Evolutionary conservation across 1,140 invertebrate species (phyloP), one percentile per base, ranked within the genome.

Genomic region (Tetranychus cinnabarinus): DNA sequence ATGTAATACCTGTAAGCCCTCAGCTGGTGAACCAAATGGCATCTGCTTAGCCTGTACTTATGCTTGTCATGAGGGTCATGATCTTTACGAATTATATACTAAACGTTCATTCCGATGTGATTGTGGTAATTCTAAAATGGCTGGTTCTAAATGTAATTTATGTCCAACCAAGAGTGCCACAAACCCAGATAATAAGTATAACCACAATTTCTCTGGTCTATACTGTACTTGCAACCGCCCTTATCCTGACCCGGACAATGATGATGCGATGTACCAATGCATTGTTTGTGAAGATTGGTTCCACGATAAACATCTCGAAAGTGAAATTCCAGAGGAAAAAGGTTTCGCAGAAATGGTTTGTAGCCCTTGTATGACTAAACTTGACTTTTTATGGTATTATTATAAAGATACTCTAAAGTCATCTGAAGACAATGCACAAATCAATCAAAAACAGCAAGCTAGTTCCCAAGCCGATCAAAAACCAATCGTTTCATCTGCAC

Each of bases 281-380:
- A 77, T 85, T 55, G 76, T 96, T 58, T 99, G 95, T 74, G 95
- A 98, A 73, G 95, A 99, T 72, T 99, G 96, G 96, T 91, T 84
- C 42, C 67, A 68, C 60, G 57, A 52, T n/a, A 4, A 42, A 2
- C 23, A 39, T 52, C 50, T 60, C 15, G 33, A 45, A 7, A 10
- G 39, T 23, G 10, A 42, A 36, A 34, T 56, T 36, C 57, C 58
- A 3, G 55, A 77, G 67, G 73, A 69, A 55, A 60, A 68, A 31
- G 67, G 78, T 23, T 86, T 81, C 71, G 76, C 78, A 63, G 85
- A 91, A 76, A 84, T 91, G 80, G 80, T 77, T n/a, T 79, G 76
- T 67, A 61, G 52, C 7, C 60, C 37, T 2, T 77, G 76, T 83
- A 85, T 88, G 78, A 75, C 77, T 10, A 77, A 78, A 58, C 78